A percentile compares a stretch with the other conserved stretches of the same genome.
These are phyloP conservation scores for Nycticorax nycticorax DNA, from an alignment of 2,113 vertebrate genomes.

Conservation along the genomic window DNA sequence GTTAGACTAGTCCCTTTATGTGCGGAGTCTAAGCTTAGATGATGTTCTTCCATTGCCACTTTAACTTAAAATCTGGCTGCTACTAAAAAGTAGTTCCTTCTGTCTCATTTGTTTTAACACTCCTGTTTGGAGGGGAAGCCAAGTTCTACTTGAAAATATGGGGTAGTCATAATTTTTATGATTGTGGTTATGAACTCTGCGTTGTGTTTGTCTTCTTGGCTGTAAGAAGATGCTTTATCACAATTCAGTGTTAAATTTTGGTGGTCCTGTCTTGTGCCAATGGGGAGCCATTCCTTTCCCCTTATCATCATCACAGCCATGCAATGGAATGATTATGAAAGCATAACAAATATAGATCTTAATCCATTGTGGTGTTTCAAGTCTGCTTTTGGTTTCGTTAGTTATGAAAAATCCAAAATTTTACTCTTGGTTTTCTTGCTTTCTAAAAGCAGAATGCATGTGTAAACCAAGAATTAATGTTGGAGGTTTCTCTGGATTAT, in stretches of 20 bases:
- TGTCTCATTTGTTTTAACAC: not conserved
- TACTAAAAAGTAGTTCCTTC: not conserved
- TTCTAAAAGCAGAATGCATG: not conserved
- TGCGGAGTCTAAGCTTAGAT: not conserved
- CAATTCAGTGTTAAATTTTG: not conserved
- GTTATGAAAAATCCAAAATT: not conserved
- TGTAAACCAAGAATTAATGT: not conserved
- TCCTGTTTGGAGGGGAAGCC: not conserved
- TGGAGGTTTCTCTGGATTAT: constrained; percentile 29
- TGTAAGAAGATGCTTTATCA: not conserved
- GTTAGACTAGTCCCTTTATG: not conserved
- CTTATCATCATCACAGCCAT: rapidly evolving
- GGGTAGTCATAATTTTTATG: not conserved
- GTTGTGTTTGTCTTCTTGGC: not conserved
- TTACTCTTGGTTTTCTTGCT: not conserved
- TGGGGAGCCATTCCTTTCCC: not conserved
- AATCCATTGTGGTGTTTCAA: not conserved
- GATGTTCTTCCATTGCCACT: not conserved
- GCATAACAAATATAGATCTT: not conserved
- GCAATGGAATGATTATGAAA: not conserved
- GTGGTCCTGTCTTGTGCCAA: not conserved
- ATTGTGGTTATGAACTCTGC: not conserved
- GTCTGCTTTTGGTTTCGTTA: not conserved
- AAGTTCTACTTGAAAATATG: not conserved
- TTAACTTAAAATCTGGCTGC: not conserved